Evolutionary conservation across 2,888 invertebrate species (phyloP).

Genomic region (Chloromyia formosa): DNA sequence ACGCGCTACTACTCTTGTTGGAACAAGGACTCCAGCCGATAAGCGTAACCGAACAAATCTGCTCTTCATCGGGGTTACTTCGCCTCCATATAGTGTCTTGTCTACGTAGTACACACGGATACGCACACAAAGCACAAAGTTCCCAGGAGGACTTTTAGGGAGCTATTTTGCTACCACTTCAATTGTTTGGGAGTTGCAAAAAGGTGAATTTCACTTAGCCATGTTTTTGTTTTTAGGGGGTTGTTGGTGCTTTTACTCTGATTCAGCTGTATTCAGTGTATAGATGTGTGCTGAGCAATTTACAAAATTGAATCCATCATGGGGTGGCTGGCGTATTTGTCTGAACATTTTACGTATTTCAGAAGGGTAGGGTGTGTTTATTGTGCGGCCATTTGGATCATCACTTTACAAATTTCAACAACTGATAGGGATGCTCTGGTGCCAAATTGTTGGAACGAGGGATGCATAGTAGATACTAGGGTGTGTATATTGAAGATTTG

Average conservation of each 20-base stretch:
- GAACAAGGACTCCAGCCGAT: constrained; percentile 23
- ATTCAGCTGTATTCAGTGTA: background rate
- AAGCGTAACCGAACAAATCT: constrained; percentile 17
- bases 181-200: constrained; percentile 25
- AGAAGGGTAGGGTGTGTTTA: constrained; percentile 26
- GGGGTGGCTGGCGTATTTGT: background rate
- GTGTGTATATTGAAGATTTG: too few relatives aligned
- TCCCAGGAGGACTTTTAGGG: constrained; percentile 3
- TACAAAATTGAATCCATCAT: constrained; percentile 14
- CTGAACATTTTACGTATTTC: background rate
- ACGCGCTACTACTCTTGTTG: background rate
- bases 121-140: background rate
- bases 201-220: constrained; percentile 8
- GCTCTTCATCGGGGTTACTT: constrained; percentile 13
- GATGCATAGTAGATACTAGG: constrained; percentile 1
- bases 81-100: too few relatives aligned
- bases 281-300: background rate
- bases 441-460: background rate
- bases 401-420: background rate
- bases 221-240: background rate
- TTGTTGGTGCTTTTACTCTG: constrained; percentile 23
- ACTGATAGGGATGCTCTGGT: constrained; percentile 1
- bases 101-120: too few relatives aligned
- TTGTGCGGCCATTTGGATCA: constrained; percentile 11
- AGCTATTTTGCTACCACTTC: background rate